phyloP scores from a whole-genome alignment of 2,797 vertebrate genomes.

The Alca torda region DNA sequence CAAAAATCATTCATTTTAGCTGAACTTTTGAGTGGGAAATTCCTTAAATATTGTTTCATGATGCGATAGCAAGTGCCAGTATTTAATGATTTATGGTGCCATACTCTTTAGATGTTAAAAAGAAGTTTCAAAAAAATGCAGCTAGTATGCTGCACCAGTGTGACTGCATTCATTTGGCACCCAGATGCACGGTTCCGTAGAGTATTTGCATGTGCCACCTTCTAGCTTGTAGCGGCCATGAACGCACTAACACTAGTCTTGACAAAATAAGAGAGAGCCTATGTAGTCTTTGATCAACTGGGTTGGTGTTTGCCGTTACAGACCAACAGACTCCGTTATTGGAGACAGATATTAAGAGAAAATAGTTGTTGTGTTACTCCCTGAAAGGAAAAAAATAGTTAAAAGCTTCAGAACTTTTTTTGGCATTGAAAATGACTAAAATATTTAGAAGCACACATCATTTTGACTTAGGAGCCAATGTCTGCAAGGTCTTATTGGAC shows the following conservation, averaged over 20 bases:
- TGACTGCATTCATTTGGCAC: neutral
- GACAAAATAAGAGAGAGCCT: neutral
- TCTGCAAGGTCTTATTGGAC: neutral
- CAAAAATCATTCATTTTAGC: neutral
- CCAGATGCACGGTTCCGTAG: rapidly evolving
- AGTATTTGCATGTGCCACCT: neutral
- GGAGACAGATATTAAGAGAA: neutral
- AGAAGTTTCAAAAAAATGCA: neutral
- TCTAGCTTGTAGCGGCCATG: neutral
- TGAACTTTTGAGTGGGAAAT: neutral
- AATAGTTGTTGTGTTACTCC: neutral
- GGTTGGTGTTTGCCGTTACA: neutral
- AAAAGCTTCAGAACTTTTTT: neutral
- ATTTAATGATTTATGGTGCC: neutral
- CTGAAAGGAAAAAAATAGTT: neutral
- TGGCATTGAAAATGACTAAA: neutral
- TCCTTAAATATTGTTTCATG: neutral
- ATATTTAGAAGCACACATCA: neutral
- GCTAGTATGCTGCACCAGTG: neutral
- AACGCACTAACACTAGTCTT: neutral
- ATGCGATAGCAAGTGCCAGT: neutral
- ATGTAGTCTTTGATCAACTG: neutral
- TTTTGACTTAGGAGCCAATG: neutral
- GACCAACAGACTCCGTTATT: neutral
- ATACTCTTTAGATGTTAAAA: neutral